Base-by-base conservation (phyloP, 2,797 vertebrate species). In the Leptodactylus fallax region DNA sequence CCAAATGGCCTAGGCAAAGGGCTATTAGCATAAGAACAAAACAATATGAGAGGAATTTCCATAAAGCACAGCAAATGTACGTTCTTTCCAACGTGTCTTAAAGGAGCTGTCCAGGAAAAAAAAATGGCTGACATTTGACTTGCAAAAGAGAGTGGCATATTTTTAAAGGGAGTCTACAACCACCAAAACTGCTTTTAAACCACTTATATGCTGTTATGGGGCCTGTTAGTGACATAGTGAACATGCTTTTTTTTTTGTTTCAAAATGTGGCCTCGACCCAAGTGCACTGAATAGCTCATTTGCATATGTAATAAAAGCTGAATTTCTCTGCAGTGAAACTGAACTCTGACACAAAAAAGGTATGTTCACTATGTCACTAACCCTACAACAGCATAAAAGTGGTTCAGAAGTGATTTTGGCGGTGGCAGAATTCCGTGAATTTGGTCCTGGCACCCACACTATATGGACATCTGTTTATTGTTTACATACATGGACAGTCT, bases 11-110 rank as follows among this genome's bases (percentile, higher is more conserved):
- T 53, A 65, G 69, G 51, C n/a, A 63, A 47, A 63, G 79, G 47
- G 23, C 79, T 82, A 82, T 77, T 87, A 82, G 86, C 69, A 63
- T 82, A 63, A 53, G 69, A 87, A 77, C 56, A 74, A 82, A 76
- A 87, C 71, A 65, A 82, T 87, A 60, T 4, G 45, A 77, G 79
- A 47, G 19, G 65, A 79, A 79, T 67, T 79, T 85, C 49, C 74
- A 78, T 67, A 85, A 85, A 78, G 47, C 47, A 6, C 27, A 14
- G 67, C 67, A 83, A 72, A 84, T 74, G 67, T 47, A 13, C 3
- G 25, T 21, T 69, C 61, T 17, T 83, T 72, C 67, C 67, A 27
- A 69, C 36, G 58, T 23, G 12, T 74, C 81, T 83, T 71, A 77
- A 23, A 77, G 74, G 49, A 21, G 12, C 47, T 51, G 36, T n/a